Evolutionary conservation across 2,888 invertebrate species (phyloP), one percentile per base, ranked within the genome.

Genomic region (Spodoptera exigua): DNA sequence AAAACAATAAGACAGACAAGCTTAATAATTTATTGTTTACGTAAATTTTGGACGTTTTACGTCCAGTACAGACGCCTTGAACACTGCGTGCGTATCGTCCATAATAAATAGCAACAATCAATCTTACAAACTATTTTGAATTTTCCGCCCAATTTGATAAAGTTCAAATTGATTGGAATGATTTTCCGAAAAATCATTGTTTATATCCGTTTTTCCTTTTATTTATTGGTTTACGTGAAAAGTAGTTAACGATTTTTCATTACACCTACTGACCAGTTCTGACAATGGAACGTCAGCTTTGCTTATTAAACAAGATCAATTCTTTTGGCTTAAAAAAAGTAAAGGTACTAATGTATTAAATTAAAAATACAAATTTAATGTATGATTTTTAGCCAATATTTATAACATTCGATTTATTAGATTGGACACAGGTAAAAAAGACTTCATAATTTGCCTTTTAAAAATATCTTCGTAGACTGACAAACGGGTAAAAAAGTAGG

Each of bases 1-100:
- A 61, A 65, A 65, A 77, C 68, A 65, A 70, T 72, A 65, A 62
- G 40, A 16, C 66, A 62, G 62, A 79, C 66, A 65, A 61, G 62
- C 68, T 73, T 76, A 77, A 74, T 70, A 76, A 76, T 75, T 66
- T 37, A 39, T 53, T 60, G 66, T 76, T 82, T 83, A 80, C 81
- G 82, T 85, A 80, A 78, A 82, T 85, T 85, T 85, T 47, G 35
- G 27, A 59, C 46, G 47, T 59, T 56, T 56, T 70, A 47, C 68
- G 55, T 59, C 9, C 52, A 41, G 17, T 47, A 27, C 47, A 36
- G 67, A 55, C 51, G 60, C 74, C 68, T 71, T 67, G 71, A 65
- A 45, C 10, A 16, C 44, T 56, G 49, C 55, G 52, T 65, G 48
- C 53, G 55, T 70, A 51, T 49, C 48, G 27, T 40, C 40, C 17